Base-by-base conservation (phyloP, 2,888 invertebrate species). In the Rotaria sp. region DNA sequence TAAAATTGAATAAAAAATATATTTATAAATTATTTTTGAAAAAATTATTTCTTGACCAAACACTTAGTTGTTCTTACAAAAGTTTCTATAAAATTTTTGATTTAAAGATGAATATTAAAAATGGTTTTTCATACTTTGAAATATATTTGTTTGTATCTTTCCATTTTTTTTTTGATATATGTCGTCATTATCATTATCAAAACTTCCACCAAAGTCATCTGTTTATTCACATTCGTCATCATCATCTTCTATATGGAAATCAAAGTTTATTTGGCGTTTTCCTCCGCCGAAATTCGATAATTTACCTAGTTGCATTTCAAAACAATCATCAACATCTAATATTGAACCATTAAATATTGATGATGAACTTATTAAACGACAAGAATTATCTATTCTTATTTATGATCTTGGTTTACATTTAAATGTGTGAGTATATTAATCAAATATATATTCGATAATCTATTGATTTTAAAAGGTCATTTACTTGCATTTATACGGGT, bases 401-500 rank as follows among this genome's bases (percentile, higher is more conserved):
- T 75, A 84, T 48, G 86, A 86, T 30, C 84, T 86, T 38, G 86
- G 84, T 38, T 21, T 30, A 48, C 52, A 55, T 35, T 26, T 84
- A 38, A 84, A 84, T 84, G 86, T 86, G 41, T 84, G 48, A 4
- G 26, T 45, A 84, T 13, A 45, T 38, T 2, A 41, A 24, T 41
- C 24, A 80, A 24, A 7, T 35, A 7, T 21, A 11, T 80, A 41
- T 41, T 21, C 11, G 26, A 26, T 41, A 18, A 74, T 38, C 24
- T 5, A 11, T 48, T 15, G 1, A 26, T 55, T 26, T 26, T 8
- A 10, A 67, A 38, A 67, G 67, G 18, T 67, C 67, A 35, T 67
- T 67, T 67, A 67, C 15, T 92, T 97, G 97, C 91, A 97, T 97
- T 92, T 98, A 97, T 92, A 97, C 97, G 87, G 97, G 97, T 55